Evolutionary conservation across 2,797 vertebrate genomes (phyloP).

Genomic region (Limnodromus scolopaceus): DNA sequence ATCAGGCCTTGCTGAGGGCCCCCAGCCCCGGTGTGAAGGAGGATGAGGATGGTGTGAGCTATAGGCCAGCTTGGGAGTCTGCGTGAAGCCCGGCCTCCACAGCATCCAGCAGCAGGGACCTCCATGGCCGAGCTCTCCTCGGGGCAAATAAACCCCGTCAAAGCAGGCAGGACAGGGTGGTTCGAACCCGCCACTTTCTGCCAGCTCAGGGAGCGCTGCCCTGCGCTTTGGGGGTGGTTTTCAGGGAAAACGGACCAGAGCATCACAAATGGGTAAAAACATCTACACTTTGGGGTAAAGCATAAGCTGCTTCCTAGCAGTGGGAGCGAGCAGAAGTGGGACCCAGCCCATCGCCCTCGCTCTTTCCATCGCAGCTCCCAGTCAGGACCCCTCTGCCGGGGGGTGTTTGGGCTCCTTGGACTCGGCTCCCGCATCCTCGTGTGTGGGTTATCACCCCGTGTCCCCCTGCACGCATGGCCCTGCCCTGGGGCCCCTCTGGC

Average conservation of each 20-base stretch:
- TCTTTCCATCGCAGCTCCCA: neutral
- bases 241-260: neutral
- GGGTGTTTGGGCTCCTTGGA: neutral
- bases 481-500: neutral
- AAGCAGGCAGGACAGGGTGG: too few relatives aligned
- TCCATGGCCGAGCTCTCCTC: neutral
- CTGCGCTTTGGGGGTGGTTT: neutral
- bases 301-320: fast-evolving
- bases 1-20: neutral
- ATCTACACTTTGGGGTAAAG: neutral
- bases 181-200: neutral
- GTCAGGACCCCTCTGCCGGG: fast-evolving
- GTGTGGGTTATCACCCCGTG: neutral
- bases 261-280: neutral
- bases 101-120: neutral
- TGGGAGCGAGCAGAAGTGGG: neutral
- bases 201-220: neutral
- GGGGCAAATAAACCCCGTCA: neutral
- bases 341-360: neutral
- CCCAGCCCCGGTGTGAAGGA: neutral
- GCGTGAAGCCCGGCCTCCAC: fast-evolving
- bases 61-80: neutral
- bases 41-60: neutral
- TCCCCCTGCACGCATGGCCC: fast-evolving
- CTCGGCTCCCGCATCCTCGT: fast-evolving